Conservation (phyloP, 30 jellyfish, hydroid and myxozoan species). For the Hydractinia symbiolongicarpus region DNA sequence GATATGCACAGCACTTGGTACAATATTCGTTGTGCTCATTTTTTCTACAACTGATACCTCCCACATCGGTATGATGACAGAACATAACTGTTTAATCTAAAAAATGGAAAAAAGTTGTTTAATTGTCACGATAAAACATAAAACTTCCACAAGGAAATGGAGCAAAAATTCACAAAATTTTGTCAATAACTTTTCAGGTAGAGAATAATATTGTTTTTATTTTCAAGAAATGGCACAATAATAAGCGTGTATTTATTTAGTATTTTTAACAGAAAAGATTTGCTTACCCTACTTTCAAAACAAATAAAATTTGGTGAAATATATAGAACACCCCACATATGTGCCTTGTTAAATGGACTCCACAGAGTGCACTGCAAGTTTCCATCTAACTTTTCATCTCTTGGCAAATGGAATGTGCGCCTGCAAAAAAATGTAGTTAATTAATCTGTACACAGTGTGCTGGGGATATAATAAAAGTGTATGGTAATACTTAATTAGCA, state of each 20-base stretch:
- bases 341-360: conserved; percentile 93
- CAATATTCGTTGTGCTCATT: conserved; percentile 69
- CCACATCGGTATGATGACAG: conserved; percentile 81
- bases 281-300: conserved; percentile 78
- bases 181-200: too few species aligned
- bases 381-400: conserved; percentile 89
- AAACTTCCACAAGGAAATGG: too few species aligned
- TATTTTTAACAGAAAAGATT: too few species aligned
- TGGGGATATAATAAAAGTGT: too few species aligned
- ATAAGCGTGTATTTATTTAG: too few species aligned
- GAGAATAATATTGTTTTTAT: too few species aligned
- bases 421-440: conserved; percentile 24
- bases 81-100: conserved; percentile 74
- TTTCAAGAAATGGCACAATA: too few species aligned
- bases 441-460: too few species aligned
- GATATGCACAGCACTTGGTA: conserved; percentile 83
- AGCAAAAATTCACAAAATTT: too few species aligned
- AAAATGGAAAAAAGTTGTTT: not conserved
- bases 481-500: too few species aligned
- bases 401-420: conserved; percentile 76
- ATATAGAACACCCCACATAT: conserved; percentile 73
- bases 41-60: conserved; percentile 90
- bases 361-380: conserved; percentile 86
- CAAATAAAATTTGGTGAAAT: conserved; percentile 88
- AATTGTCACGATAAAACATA: too few species aligned